Evolutionary conservation across 2,113 vertebrate genomes (phyloP), one percentile per base, ranked within the genome.

Genomic region (Engystomops pustulosus): DNA sequence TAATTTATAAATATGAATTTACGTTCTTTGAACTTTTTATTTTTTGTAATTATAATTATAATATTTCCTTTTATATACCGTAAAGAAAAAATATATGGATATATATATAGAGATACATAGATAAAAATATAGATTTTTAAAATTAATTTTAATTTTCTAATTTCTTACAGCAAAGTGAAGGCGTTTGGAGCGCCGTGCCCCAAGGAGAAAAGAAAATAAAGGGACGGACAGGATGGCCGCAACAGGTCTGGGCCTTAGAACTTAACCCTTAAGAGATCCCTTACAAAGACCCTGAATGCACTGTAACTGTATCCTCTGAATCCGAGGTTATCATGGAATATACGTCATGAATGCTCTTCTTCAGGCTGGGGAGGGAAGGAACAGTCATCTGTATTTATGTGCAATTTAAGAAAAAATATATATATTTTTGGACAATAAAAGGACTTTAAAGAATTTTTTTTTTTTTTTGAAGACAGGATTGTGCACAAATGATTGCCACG

Each of bases 201-300:
- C 90, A 91, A 34, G 94, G 93, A 36, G 93, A 97, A 91, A 98
- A 98, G 94, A 96, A 95, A 91, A 92, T 93, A 88, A 98, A 97
- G 87, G 97, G 97, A 86, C 93, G 97, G 88, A 98, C 97, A 68
- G 97, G 97, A 27, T 98, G 97, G 97, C 97, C 97, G n/a, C 97
- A 98, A 94, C 97, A 98, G 91, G 97, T 98, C 89, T 98, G 97
- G 97, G 97, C 97, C 80, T 93, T 98, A 93, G 97, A 98, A 91
- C 92, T 98, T 85, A 98, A 97, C 88, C 97, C 95, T 89, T 98
- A 93, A 32, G 45, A 47, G 97, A 90, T 8, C 44, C 27, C 27
- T 51, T 23, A 30, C 14, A 51, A 47, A 47, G 23, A 78, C 23
- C 45, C n/a, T 53, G 4, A 84, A 79, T 45, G 65, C 74, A 84